phyloP scores from a whole-genome alignment of 2,113 vertebrate genomes.

The Brienomyrus brachyistius region DNA sequence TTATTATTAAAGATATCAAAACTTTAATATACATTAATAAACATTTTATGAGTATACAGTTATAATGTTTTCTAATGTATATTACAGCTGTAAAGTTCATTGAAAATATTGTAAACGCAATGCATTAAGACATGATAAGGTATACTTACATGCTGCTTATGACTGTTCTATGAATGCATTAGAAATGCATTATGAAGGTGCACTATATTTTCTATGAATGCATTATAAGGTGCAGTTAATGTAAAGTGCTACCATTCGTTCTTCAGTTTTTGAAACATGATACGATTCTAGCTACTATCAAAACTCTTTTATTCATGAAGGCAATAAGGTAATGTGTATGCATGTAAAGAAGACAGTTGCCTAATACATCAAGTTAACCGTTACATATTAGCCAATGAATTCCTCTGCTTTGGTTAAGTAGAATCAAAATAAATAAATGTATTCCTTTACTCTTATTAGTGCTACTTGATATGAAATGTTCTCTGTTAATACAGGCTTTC shows the following conservation, averaged over 20 bases:
- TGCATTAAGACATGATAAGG: neutral
- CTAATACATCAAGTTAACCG: conserved; percentile 38
- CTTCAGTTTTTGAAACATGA: conserved; percentile 5
- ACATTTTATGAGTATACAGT: neutral
- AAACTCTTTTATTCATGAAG: conserved; percentile 11
- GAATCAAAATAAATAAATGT: neutral
- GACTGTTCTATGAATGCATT: neutral
- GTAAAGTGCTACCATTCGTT: neutral
- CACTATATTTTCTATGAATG: neutral
- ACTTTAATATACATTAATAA: neutral
- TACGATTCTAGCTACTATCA: neutral
- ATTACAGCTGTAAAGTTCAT: neutral
- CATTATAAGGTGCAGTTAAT: neutral
- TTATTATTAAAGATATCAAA: neutral
- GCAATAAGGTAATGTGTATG: conserved; percentile 10
- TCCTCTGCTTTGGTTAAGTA: conserved; percentile 46
- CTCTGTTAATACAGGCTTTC: neutral
- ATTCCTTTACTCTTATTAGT: conserved; percentile 60
- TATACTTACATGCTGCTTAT: neutral
- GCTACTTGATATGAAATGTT: conserved; percentile 50
- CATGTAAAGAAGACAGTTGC: conserved; percentile 27
- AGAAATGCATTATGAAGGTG: neutral
- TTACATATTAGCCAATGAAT: conserved; percentile 47
- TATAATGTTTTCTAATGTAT: neutral
- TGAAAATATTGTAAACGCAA: neutral